Base-by-base conservation (phyloP, 2,888 invertebrate species). In the Coenonympha arcania region DNA sequence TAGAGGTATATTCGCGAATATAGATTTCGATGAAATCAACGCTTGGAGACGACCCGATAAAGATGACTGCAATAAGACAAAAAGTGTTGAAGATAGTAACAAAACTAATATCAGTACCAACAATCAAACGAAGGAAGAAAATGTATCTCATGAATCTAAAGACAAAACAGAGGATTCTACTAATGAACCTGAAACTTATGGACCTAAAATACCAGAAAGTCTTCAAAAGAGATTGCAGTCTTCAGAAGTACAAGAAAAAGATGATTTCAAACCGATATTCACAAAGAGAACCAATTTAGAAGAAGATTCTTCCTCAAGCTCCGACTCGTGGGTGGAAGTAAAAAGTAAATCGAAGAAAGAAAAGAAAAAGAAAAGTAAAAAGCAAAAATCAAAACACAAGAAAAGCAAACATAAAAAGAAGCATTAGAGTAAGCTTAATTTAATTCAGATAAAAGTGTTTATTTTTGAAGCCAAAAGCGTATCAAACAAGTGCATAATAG, bases 1-100 rank as follows among this genome's bases (percentile, higher is more conserved):
- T 0, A 80, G 91, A 55, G 93, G 93, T 0, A 91, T 92, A 43
- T 93, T 93, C 60, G 90, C 90, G 0, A 90, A 90, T 62, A 76
- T 91, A 49, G 87, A 90, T 69, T 86, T 90, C 13, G 90, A 90
- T 56, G 87, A 84, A 66, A 64, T 90, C 0, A 84, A 87, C 53
- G 81, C 87, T 2, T 86, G 86, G 85, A 73, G 66, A 52, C 69
- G 76, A 66, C 73, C 59, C 8, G 66, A 65, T 3, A 45, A 41
- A 26, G 53, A 54, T 15, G 16, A 8, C 8, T 8, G 15, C 24
- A 66, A 65, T 46, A 51, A 43, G 20, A 34, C 26, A 31, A 54
- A 58, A 8, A 56, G 57, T 41, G 47, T 15, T 13, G 48, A 42
- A 31, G 54, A 52, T 31, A 44, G 45, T 39, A 34, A 48, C 6